Conservation (phyloP, 2,888 invertebrate species). For the Autographa gamma region DNA sequence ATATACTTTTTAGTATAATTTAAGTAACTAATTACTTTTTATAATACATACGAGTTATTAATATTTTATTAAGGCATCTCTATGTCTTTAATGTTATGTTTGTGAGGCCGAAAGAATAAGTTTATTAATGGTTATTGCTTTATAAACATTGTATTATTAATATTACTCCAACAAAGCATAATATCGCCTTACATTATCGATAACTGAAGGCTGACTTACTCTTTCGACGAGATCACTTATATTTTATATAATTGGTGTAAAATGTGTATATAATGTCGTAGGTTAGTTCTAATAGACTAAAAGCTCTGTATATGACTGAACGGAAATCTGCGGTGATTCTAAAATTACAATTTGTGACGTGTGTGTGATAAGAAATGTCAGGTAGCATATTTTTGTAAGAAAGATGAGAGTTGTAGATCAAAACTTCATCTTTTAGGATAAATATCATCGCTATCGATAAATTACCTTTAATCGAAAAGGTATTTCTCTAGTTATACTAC, state of each 20-base stretch:
- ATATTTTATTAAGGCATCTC: slow-evolving; percentile 41
- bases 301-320: slow-evolving; percentile 75
- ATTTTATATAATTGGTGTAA: slow-evolving; percentile 53
- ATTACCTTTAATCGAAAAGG: neutral
- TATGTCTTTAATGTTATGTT: slow-evolving; percentile 46
- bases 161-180: slow-evolving; percentile 38
- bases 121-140: slow-evolving; percentile 43
- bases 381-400: slow-evolving; percentile 15
- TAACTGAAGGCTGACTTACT: slow-evolving; percentile 55
- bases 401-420: neutral
- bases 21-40: slow-evolving; percentile 42
- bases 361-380: slow-evolving; percentile 33
- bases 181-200: slow-evolving; percentile 43
- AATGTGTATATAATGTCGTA: slow-evolving; percentile 58
- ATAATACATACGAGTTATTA: slow-evolving; percentile 42
- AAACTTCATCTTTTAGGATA: neutral
- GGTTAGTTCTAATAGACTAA: slow-evolving; percentile 55
- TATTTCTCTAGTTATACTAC: slow-evolving; percentile 5
- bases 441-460: neutral
- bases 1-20: slow-evolving; percentile 42
- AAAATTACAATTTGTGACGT: slow-evolving; percentile 62
- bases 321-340: slow-evolving; percentile 74
- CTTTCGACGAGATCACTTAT: slow-evolving; percentile 54
- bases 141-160: slow-evolving; percentile 18
- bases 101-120: slow-evolving; percentile 52